phyloP scores from a whole-genome alignment of 2,888 invertebrate genomes.

The Ectobius pallidus region DNA sequence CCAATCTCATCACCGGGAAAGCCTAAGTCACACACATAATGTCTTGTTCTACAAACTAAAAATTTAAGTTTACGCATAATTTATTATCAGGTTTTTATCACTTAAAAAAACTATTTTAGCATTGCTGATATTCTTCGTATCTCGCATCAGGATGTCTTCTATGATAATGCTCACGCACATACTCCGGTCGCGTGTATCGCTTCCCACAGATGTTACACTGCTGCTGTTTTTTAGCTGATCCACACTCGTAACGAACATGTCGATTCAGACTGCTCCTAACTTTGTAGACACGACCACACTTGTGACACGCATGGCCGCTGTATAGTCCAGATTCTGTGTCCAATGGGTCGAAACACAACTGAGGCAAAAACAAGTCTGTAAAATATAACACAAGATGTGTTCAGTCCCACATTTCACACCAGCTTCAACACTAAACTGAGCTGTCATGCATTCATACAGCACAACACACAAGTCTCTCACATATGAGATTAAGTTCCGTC shows the following conservation, averaged over 20 bases:
- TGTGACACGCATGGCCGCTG: conserved; percentile 63
- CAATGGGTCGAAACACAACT: neutral
- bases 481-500: too few relatives aligned
- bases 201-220: conserved; percentile 50
- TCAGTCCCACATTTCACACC: neutral
- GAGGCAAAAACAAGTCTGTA: neutral
- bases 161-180: conserved; percentile 29
- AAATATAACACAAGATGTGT: neutral
- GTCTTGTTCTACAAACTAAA: too few relatives aligned
- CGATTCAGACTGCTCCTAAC: conserved; percentile 48
- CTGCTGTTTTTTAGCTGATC: conserved; percentile 45
- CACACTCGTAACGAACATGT: conserved; percentile 50
- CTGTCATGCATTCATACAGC: neutral
- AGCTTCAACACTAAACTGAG: too few relatives aligned
- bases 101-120: too few relatives aligned
- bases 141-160: conserved; percentile 3
- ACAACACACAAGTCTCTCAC: neutral
- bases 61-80: too few relatives aligned
- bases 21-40: too few relatives aligned
- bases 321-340: neutral
- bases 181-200: conserved; percentile 46
- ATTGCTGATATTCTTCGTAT: conserved; percentile 4
- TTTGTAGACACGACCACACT: conserved; percentile 51
- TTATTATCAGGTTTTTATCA: too few relatives aligned
- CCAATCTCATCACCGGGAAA: too few relatives aligned